Conservation (phyloP, 1,140 invertebrate species). For the Orchestia grillus region DNA sequence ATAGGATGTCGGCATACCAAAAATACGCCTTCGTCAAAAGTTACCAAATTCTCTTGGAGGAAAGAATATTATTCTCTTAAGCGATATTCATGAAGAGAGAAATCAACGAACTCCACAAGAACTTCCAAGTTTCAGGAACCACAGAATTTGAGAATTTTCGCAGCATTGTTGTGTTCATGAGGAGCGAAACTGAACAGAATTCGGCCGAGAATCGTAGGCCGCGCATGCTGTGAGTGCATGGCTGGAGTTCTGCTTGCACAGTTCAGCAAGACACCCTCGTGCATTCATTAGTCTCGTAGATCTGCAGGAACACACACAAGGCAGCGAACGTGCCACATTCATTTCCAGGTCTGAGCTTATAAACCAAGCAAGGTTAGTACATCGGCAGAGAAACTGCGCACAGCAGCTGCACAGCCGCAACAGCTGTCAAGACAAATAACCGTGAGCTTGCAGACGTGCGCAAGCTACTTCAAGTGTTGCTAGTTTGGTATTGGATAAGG, state of each 20-base stretch:
- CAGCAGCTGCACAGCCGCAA: conserved; percentile 47
- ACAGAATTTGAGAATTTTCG: neutral
- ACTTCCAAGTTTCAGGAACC: neutral
- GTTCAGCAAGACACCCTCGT: conserved; percentile 46
- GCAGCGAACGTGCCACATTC: conserved; percentile 56
- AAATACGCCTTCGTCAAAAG: neutral
- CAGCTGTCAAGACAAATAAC: conserved; percentile 50
- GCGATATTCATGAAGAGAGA: neutral
- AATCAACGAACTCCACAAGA: neutral
- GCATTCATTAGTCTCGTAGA: conserved; percentile 54
- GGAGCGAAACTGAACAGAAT: neutral
- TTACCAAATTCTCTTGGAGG: neutral
- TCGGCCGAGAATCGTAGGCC: neutral
- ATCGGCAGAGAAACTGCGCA: conserved; percentile 47
- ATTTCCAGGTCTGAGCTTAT: conserved; percentile 54
- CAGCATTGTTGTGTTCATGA: neutral
- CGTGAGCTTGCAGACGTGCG: neutral
- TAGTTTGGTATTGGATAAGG: neutral
- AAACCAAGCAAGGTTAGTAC: conserved; percentile 55
- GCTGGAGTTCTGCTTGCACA: conserved; percentile 38
- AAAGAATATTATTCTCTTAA: neutral
- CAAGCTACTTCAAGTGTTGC: conserved; percentile 13
- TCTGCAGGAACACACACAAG: conserved; percentile 53
- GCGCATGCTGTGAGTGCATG: neutral
- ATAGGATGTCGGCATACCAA: too few relatives aligned